Base-by-base conservation (phyloP, 2,797 vertebrate genomes). In the Taeniopygia guttata region DNA sequence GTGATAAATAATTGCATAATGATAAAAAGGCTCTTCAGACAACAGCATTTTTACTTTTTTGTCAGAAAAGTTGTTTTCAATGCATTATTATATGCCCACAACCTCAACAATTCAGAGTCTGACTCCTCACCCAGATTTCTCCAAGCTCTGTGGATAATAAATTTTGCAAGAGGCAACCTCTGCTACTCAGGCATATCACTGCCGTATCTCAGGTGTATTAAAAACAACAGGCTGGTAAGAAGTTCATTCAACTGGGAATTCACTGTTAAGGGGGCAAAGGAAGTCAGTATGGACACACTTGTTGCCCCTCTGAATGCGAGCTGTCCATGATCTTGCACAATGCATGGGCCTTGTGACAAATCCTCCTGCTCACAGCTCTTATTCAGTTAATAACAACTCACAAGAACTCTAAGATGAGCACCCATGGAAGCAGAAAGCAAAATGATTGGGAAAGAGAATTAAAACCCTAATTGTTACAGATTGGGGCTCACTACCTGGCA, bases 261-360 rank as follows among this genome's bases (percentile, higher is more conserved):
- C 55, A 36, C 13, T 36, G 27, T 10, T 21, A 16, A 26, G 10
- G n/a, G 6, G 13, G 17, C 5, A 79, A 63, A 84, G 15, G 42
- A 77, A 76, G 23, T n/a, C 48, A 88, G 46, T 21, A 9, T 5
- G 4, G 20, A 29, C 6, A 13, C 23, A 49, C 1, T 0, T 3
- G 18, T 26, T 77, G 9, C 27, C 9, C 38, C 46, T 56, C 72
- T 59, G 42, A 54, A 85, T 1, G 2, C 5, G 32, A 68, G 34
- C 11, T 49, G 20, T 48, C n/a, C 23, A 40, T 73, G 15, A 34
- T 51, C 51, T 55, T 51, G 16, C 64, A 43, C 27, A n/a, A 23
- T 3, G 8, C 34, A 15, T 14, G 13, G 6, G 12, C 40, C 45
- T 74, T 0, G 0, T 68, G 49, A 74, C 6, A 87, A 79, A 67